A percentile compares a stretch with the other conserved stretches of the same genome.
Evolutionary conservation across 2,888 invertebrate species (phyloP).

Genomic region (Megaustenia siamemsis): DNA sequence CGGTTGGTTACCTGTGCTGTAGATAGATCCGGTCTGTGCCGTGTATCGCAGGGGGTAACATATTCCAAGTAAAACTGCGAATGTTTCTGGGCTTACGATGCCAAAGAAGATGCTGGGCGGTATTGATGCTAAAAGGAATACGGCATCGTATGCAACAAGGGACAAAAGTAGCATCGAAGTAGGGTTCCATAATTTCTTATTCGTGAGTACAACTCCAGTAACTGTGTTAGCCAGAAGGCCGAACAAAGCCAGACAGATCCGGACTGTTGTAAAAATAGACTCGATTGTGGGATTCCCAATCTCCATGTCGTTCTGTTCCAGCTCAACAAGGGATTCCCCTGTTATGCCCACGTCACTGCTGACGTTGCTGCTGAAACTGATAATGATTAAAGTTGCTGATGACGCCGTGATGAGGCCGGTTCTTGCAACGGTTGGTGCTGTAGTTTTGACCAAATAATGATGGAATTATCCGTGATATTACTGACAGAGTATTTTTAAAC

Average conservation of each 20-base stretch:
- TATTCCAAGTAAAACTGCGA: conserved; percentile 32
- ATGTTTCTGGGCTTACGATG: conserved; percentile 32
- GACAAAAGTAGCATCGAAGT: conserved; percentile 60
- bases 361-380: background rate
- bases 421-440: background rate
- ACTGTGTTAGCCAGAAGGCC: conserved; percentile 57
- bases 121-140: conserved; percentile 57
- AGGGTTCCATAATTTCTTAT: conserved; percentile 58
- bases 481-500: too few species aligned
- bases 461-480: too few species aligned
- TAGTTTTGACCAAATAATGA: too few species aligned
- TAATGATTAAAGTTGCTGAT: background rate
- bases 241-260: conserved; percentile 55
- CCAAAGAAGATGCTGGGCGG: conserved; percentile 44
- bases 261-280: conserved; percentile 51
- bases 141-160: conserved; percentile 58
- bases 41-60: conserved; percentile 58
- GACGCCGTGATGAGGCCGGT: background rate
- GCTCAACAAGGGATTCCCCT: background rate
- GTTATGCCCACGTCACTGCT: background rate
- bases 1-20: conserved; percentile 56
- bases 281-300: conserved; percentile 38
- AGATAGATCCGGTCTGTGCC: conserved; percentile 60
- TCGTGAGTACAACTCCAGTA: conserved; percentile 57
- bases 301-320: background rate